Evolutionary conservation across 2,113 vertebrate genomes (phyloP).

Genomic region (Corydoras maculifer): DNA sequence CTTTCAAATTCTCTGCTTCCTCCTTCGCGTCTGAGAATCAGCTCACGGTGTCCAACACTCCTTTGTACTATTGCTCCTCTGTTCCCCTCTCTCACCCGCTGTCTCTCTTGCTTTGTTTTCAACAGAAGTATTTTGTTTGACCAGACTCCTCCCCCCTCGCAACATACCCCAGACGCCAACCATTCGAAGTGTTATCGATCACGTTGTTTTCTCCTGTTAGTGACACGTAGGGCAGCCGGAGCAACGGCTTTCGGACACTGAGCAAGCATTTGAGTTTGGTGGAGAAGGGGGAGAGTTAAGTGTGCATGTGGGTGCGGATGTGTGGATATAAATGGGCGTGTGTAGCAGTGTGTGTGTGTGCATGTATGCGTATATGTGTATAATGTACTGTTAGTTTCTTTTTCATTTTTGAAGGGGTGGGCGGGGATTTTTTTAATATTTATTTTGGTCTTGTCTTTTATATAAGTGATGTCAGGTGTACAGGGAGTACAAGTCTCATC

Average conservation of each 20-base stretch:
- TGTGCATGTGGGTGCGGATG: constrained; percentile 15
- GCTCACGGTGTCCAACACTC: constrained; percentile 75
- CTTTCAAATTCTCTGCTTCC: constrained; percentile 58
- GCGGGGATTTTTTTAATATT: constrained; percentile 55
- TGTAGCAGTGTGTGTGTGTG: background rate
- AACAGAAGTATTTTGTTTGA: constrained; percentile 90
- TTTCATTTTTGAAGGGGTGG: constrained; percentile 54
- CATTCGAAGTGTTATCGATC: constrained; percentile 82
- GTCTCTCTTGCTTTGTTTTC: constrained; percentile 56
- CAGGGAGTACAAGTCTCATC: constrained; percentile 76
- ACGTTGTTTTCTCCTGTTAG: constrained; percentile 43
- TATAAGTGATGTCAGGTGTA: constrained; percentile 78
- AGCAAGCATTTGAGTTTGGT: constrained; percentile 79
- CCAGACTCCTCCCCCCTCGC: constrained; percentile 63
- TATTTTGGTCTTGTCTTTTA: constrained; percentile 77
- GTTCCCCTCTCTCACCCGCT: background rate
- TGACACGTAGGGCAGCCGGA: constrained; percentile 61
- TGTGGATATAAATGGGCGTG: constrained; percentile 3
- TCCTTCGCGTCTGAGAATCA: constrained; percentile 90
- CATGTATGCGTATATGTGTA: constrained; percentile 64
- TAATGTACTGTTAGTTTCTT: constrained; percentile 3
- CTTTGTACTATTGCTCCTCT: background rate
- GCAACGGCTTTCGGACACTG: constrained; percentile 67
- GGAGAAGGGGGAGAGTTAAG: constrained; percentile 72
- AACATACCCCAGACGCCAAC: constrained; percentile 37